These are phyloP conservation scores for Gallinago paraguaiae DNA, from an alignment of 2,113 vertebrate species.

Conservation along the genomic window DNA sequence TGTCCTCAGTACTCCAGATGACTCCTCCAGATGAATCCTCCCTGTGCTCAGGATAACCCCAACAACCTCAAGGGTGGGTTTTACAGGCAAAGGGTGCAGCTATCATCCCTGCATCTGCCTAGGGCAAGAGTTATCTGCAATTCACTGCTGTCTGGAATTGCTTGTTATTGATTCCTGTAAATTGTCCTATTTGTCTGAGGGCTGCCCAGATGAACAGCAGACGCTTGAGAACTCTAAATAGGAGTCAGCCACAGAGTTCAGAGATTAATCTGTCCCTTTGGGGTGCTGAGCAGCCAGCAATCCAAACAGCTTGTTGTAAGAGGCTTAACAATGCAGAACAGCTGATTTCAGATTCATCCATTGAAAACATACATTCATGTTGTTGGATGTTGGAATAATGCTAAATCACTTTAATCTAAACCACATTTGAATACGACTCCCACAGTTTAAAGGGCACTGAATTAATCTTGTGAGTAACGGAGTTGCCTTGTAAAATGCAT, in stretches of 20 bases:
- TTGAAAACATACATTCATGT: constrained; percentile 62
- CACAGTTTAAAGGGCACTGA: constrained; percentile 67
- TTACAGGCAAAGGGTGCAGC: background rate
- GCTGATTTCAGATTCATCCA: constrained; percentile 65
- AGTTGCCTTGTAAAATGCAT: constrained; percentile 62
- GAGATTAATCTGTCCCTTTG: constrained; percentile 67
- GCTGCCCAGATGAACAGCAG: constrained; percentile 37
- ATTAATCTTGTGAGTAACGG: constrained; percentile 65
- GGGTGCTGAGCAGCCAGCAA: constrained; percentile 59
- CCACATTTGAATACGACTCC: constrained; percentile 65
- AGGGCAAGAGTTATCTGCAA: background rate
- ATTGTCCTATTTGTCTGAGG: constrained; percentile 27
- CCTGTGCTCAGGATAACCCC: background rate
- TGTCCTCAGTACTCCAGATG: background rate
- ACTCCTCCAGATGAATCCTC: background rate
- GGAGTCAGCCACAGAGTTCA: constrained; percentile 52
- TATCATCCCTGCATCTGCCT: accelerated
- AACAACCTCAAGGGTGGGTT: background rate
- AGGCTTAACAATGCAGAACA: constrained; percentile 60
- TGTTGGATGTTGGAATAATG: constrained; percentile 57
- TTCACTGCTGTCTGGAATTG: background rate
- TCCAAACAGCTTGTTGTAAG: constrained; percentile 58
- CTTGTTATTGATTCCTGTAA: constrained; percentile 30
- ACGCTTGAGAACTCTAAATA: constrained; percentile 10
- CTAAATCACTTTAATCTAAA: constrained; percentile 74